Conservation (phyloP, 1,140 invertebrate species). For the Scaptomyza graminum region DNA sequence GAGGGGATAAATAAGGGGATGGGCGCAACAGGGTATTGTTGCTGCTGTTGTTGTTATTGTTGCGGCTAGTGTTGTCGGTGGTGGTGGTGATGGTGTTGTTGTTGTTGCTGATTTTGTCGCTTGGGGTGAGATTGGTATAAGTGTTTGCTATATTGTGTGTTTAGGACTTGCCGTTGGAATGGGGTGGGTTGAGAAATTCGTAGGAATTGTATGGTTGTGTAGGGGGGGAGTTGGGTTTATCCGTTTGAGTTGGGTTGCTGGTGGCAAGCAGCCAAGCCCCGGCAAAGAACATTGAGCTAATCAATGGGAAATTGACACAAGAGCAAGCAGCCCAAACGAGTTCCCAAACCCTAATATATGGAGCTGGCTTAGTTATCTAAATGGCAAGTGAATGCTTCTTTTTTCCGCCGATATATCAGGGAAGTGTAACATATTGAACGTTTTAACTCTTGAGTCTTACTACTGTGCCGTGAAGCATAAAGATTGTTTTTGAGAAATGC, state of each 20-base stretch:
- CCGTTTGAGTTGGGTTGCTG: slow-evolving; percentile 32
- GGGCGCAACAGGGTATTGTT: slow-evolving; percentile 28
- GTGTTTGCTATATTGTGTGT: slow-evolving; percentile 44
- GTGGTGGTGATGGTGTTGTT: slow-evolving; percentile 12
- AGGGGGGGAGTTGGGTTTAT: background rate
- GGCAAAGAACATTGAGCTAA: slow-evolving; percentile 45
- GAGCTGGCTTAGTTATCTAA: slow-evolving; percentile 14
- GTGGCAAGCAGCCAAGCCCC: too few relatives aligned
- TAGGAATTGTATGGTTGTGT: background rate
- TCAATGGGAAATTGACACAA: slow-evolving; percentile 62
- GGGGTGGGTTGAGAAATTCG: background rate
- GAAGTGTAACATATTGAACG: slow-evolving; percentile 4
- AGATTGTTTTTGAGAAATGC: background rate
- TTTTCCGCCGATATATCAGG: background rate
- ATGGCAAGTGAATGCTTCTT: slow-evolving; percentile 21
- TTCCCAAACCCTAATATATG: slow-evolving; percentile 17
- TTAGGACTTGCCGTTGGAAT: slow-evolving; percentile 36
- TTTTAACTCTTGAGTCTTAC: background rate
- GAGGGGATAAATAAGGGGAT: background rate
- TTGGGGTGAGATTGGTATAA: slow-evolving; percentile 14
- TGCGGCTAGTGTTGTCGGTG: slow-evolving; percentile 15
- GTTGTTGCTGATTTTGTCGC: slow-evolving; percentile 14
- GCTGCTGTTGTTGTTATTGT: slow-evolving; percentile 18
- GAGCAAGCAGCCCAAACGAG: slow-evolving; percentile 1
- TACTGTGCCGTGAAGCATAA: background rate